These are phyloP conservation scores for Trichogramma dendrolimi DNA, from an alignment of 2,888 invertebrate genomes.

Conservation along the genomic window DNA sequence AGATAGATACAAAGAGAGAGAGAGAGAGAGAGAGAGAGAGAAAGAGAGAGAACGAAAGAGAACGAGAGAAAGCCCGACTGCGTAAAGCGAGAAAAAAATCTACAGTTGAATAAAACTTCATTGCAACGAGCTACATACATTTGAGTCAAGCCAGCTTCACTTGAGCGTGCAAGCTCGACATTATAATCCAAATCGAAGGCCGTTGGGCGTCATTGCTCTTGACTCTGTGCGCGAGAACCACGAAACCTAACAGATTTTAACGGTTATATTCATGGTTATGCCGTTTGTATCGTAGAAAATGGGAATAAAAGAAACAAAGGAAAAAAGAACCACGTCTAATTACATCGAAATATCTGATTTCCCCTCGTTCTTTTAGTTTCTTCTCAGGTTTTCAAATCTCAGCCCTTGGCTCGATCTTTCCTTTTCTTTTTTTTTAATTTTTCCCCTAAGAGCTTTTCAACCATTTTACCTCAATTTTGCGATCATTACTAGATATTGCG, in stretches of 20 bases:
- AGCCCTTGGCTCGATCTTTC: constrained; percentile 7
- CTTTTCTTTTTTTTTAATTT: background rate
- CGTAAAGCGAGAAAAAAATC: background rate
- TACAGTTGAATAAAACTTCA: constrained; percentile 13
- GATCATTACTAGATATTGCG: constrained; percentile 26
- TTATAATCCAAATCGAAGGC: constrained; percentile 21
- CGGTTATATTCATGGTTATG: constrained; percentile 45
- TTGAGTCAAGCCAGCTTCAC: background rate
- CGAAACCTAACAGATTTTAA: constrained; percentile 46
- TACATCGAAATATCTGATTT: constrained; percentile 37
- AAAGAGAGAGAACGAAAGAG: background rate
- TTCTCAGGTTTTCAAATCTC: constrained; percentile 1
- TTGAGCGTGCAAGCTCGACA: background rate
- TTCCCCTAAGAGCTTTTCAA: background rate
- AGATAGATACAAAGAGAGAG: too few relatives aligned
- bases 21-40: background rate
- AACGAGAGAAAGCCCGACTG: background rate
- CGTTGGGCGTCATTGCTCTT: constrained; percentile 8
- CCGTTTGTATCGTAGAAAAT: constrained; percentile 11
- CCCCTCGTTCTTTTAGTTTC: background rate
- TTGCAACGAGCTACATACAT: constrained; percentile 1
- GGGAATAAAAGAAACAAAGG: constrained; percentile 1
- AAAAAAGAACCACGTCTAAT: constrained; percentile 38
- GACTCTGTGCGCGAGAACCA: background rate
- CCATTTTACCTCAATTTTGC: constrained; percentile 9